Percentiles rank a stretch among this genome's conserved stretches.
These are phyloP conservation scores for Seira ritae DNA, from an alignment of 2,888 invertebrate species.

Conservation along the genomic window DNA sequence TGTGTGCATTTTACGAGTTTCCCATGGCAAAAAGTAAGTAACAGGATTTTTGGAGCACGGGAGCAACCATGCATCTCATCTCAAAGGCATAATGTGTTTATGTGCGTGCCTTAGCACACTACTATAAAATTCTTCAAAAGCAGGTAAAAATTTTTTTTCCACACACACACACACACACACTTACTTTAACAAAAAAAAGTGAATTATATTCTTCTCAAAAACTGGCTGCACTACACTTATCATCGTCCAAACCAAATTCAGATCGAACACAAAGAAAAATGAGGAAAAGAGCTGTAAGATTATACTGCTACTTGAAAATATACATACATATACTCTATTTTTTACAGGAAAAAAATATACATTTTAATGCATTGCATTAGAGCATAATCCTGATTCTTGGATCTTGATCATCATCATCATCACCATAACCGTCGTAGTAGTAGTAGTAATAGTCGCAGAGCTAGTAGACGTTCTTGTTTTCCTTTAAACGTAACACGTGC, in stretches of 20 bases:
- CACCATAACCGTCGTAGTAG: too few relatives aligned
- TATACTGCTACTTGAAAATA: too few relatives aligned
- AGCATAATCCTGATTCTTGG: too few relatives aligned
- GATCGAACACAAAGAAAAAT: too few relatives aligned
- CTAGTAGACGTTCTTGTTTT: too few relatives aligned
- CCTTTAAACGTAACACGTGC: slow-evolving; percentile 6
- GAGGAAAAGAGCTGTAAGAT: neutral
- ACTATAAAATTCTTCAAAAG: slow-evolving; percentile 39
- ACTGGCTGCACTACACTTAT: slow-evolving; percentile 20
- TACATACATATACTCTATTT: too few relatives aligned
- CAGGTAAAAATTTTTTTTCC: slow-evolving; percentile 31
- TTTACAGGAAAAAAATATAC: too few relatives aligned
- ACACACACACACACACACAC: neutral
- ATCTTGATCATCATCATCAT: too few relatives aligned
- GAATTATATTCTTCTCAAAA: neutral
- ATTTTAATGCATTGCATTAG: too few relatives aligned
- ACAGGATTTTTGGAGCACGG: slow-evolving; percentile 64
- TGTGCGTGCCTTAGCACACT: slow-evolving; percentile 33
- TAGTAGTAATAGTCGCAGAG: too few relatives aligned
- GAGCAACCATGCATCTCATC: slow-evolving; percentile 44
- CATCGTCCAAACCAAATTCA: too few relatives aligned
- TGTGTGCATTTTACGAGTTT: too few relatives aligned
- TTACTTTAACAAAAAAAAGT: neutral
- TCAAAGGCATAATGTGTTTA: slow-evolving; percentile 48
- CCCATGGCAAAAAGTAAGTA: slow-evolving; percentile 57